Evolutionary conservation across 2,113 vertebrate genomes (phyloP).

Genomic region (Sylvia atricapilla): DNA sequence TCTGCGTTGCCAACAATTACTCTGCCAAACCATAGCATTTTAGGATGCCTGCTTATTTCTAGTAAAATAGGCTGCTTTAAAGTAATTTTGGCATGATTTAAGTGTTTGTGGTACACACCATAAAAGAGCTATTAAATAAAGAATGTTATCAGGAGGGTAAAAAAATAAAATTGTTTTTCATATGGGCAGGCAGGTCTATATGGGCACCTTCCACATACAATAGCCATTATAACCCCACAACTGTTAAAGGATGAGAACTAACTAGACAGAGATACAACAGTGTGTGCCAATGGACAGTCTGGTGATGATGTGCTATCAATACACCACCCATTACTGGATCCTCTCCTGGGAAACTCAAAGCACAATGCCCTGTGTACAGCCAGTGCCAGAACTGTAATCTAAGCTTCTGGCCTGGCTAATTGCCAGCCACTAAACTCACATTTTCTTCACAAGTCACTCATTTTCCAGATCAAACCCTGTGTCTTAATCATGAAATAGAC

Average conservation of each 20-base stretch:
- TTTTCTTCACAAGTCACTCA: not conserved
- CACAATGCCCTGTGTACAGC: not conserved
- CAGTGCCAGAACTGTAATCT: not conserved
- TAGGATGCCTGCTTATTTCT: not conserved
- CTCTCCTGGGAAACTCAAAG: slow-evolving; percentile 6
- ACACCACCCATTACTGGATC: not conserved
- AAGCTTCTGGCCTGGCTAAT: not conserved
- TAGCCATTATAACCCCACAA: not conserved
- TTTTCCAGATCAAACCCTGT: not conserved
- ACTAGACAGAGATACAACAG: not conserved
- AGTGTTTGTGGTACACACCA: not conserved
- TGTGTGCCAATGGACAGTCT: not conserved
- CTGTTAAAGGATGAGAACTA: not conserved
- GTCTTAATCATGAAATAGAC: not conserved
- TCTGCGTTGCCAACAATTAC: not conserved
- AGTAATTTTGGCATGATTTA: not conserved
- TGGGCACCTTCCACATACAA: not conserved
- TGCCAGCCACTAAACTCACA: not conserved
- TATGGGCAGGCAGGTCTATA: not conserved
- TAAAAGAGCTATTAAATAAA: not conserved
- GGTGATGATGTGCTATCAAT: not conserved
- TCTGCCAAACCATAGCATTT: not conserved
- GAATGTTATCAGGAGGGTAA: not conserved
- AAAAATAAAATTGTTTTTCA: not conserved
- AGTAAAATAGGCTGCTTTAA: not conserved